Evolutionary conservation across 1,140 invertebrate genomes (phyloP).

Genomic region (Brachionus koreanus): DNA sequence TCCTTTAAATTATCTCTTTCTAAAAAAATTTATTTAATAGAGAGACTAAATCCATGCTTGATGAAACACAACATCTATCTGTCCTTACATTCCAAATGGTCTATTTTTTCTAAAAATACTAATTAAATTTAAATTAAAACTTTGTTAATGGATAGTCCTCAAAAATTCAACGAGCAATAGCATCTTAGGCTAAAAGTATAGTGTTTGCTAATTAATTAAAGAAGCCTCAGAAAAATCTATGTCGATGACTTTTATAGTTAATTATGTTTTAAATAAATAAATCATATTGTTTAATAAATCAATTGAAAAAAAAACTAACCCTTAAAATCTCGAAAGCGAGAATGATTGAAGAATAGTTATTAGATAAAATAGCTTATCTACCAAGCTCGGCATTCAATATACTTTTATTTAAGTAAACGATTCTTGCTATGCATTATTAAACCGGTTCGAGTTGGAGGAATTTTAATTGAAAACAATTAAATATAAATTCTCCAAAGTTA

Average conservation of each 20-base stretch:
- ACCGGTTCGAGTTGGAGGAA: neutral
- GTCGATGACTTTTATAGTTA: neutral
- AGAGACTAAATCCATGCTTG: neutral
- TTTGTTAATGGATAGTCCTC: neutral
- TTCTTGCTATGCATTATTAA: neutral
- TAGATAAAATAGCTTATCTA: neutral
- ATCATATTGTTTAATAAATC: neutral
- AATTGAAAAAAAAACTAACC: neutral
- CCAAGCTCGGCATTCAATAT: neutral
- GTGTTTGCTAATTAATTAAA: slow-evolving; percentile 4
- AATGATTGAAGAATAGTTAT: neutral
- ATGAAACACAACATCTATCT: neutral
- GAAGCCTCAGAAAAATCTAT: neutral
- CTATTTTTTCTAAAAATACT: neutral
- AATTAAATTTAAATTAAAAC: slow-evolving; percentile 8
- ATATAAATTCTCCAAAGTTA: neutral
- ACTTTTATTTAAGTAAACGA: neutral
- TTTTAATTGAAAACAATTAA: slow-evolving; percentile 28
- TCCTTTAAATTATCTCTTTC: neutral
- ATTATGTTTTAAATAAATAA: neutral
- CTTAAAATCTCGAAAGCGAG: neutral
- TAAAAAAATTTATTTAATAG: neutral
- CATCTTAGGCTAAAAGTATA: neutral
- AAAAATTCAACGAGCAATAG: neutral
- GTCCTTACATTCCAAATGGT: neutral